Evolutionary conservation across 1,140 invertebrate genomes (phyloP).

Genomic region (Nylanderia fulva): DNA sequence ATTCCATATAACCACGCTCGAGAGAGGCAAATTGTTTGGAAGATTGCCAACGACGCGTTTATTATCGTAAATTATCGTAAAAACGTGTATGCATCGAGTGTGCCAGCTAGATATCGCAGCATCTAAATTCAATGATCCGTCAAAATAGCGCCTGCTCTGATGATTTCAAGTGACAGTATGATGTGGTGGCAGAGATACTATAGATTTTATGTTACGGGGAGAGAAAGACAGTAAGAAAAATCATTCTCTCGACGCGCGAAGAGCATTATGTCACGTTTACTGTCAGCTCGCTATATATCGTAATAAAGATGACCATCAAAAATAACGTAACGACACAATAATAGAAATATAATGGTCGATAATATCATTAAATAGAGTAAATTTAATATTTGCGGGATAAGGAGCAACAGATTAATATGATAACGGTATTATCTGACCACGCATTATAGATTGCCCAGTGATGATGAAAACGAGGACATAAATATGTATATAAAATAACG

Average conservation of each 20-base stretch:
- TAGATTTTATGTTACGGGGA: background rate
- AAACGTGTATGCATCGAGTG: slow-evolving; percentile 12
- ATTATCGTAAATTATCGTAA: slow-evolving; percentile 46
- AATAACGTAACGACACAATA: background rate
- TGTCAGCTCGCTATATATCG: background rate
- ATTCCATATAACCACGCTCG: slow-evolving; percentile 3
- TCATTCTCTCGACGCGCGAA: background rate
- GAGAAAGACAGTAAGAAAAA: slow-evolving; percentile 7
- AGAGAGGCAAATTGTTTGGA: slow-evolving; percentile 51
- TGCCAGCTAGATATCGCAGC: slow-evolving; percentile 1
- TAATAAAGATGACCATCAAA: background rate
- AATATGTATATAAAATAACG: background rate
- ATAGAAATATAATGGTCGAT: background rate
- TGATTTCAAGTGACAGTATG: slow-evolving; percentile 18
- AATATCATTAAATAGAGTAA: slow-evolving; percentile 6
- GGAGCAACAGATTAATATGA: background rate
- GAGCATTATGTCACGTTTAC: background rate
- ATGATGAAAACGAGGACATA: background rate
- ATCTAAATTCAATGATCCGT: slow-evolving; percentile 9
- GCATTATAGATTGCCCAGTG: background rate
- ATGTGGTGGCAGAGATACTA: background rate
- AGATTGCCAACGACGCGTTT: slow-evolving; percentile 55
- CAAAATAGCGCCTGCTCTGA: slow-evolving; percentile 13
- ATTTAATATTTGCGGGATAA: background rate
- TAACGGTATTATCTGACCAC: background rate